phyloP scores from a whole-genome alignment of 2,797 vertebrate species.

The Gymnothorax javanicus region DNA sequence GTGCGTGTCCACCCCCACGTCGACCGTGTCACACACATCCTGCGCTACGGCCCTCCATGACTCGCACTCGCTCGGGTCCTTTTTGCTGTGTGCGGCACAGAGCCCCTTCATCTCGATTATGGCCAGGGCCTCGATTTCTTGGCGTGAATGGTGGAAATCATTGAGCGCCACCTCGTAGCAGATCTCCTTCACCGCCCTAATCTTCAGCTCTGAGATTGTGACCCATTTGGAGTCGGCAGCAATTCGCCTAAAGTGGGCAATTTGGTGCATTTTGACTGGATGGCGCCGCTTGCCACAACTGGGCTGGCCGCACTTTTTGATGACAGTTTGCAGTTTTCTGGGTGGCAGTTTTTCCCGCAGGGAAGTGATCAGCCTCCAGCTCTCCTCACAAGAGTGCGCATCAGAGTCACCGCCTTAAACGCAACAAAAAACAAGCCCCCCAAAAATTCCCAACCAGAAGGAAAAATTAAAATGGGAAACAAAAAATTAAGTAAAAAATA shows the following conservation, averaged over 20 bases:
- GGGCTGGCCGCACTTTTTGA: constrained; percentile 98
- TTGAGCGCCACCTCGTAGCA: constrained; percentile 98
- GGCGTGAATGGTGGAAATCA: constrained; percentile 94
- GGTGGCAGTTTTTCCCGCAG: constrained; percentile 99
- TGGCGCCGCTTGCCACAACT: constrained; percentile 98
- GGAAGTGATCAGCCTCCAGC: constrained; percentile 99
- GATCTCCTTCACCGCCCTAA: constrained; percentile 98
- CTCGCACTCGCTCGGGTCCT: constrained; percentile 96
- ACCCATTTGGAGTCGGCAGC: constrained; percentile 99
- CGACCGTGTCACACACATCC: constrained; percentile 98
- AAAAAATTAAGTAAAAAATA: constrained; percentile 71
- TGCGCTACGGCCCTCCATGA: constrained; percentile 96
- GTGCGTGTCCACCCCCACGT: constrained; percentile 93
- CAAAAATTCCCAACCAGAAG: constrained; percentile 73
- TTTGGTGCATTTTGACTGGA: constrained; percentile 97
- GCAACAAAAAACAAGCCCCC: constrained; percentile 88
- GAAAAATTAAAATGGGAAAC: constrained; percentile 86
- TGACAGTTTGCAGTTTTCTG: constrained; percentile 98
- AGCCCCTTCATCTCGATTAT: constrained; percentile 99
- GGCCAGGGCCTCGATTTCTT: constrained; percentile 97
- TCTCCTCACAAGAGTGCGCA: constrained; percentile 99
- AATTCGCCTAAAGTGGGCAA: constrained; percentile 92
- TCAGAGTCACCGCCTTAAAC: constrained; percentile 99
- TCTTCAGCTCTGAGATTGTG: constrained; percentile 97
- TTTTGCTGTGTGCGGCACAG: constrained; percentile 92